phyloP scores from a whole-genome alignment of 1,140 invertebrate species.

The Ptiloglossa arizonensis region DNA sequence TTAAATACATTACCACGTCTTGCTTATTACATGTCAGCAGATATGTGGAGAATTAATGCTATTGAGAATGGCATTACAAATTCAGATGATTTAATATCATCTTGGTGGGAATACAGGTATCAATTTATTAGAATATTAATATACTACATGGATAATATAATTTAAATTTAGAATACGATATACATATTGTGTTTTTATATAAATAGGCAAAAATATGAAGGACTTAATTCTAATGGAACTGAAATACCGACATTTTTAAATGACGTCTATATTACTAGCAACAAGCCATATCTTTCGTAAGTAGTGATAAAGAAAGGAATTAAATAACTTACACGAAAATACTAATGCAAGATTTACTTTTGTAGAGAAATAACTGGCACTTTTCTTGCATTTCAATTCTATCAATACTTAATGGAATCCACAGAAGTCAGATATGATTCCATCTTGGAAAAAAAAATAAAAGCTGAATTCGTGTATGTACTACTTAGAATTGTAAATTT shows the following conservation, averaged over 20 bases:
- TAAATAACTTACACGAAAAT: neutral
- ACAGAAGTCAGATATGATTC: conserved; percentile 70
- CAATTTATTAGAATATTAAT: neutral
- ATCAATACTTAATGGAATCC: conserved; percentile 72
- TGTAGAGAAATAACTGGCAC: conserved; percentile 80
- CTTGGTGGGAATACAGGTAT: conserved; percentile 82
- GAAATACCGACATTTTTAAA: conserved; percentile 79
- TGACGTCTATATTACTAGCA: conserved; percentile 82
- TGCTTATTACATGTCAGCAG: conserved; percentile 84
- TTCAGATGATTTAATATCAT: conserved; percentile 62
- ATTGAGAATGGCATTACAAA: conserved; percentile 78
- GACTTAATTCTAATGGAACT: conserved; percentile 41
- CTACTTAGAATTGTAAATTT: neutral
- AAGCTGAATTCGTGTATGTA: conserved; percentile 61
- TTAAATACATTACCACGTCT: conserved; percentile 77
- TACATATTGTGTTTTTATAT: conserved; percentile 3
- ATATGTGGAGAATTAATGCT: conserved; percentile 84
- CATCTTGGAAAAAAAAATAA: conserved; percentile 63
- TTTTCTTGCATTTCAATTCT: conserved; percentile 80
- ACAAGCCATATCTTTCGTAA: conserved; percentile 84
- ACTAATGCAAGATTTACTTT: conserved; percentile 23
- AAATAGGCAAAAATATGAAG: conserved; percentile 73
- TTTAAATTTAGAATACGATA: neutral
- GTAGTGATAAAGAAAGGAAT: conserved; percentile 44
- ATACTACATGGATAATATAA: neutral